These are phyloP conservation scores for Nematopogon swammerdamellus DNA, from an alignment of 2,888 invertebrate genomes.

Conservation along the genomic window DNA sequence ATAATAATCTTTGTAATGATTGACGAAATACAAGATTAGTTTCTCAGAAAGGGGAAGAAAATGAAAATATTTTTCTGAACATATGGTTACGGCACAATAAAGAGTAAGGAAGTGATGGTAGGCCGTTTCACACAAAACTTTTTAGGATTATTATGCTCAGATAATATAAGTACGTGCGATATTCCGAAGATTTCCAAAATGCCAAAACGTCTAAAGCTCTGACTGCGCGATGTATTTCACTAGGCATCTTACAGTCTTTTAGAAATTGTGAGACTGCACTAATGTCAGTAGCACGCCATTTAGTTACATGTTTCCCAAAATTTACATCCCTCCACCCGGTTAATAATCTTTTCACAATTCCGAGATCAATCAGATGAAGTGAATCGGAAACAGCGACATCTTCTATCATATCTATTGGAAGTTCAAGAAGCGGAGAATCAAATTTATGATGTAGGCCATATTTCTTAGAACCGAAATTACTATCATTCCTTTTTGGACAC, in stretches of 20 bases:
- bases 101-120: background rate
- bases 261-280: constrained; percentile 8
- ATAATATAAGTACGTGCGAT: background rate
- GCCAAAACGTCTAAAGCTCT: constrained; percentile 9
- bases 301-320: constrained; percentile 10
- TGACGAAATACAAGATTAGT: background rate
- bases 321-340: constrained; percentile 14
- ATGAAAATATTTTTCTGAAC: constrained; percentile 1
- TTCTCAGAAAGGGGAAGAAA: background rate
- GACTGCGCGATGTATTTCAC: constrained; percentile 12
- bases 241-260: constrained; percentile 4
- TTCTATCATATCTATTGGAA: constrained; percentile 15
- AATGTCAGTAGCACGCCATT: constrained; percentile 11
- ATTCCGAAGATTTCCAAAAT: constrained; percentile 4
- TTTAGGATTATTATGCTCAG: constrained; percentile 1
- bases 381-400: constrained; percentile 15
- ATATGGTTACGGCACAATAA: constrained; percentile 2
- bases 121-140: constrained; percentile 1
- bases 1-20: background rate
- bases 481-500: constrained; percentile 9
- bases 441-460: constrained; percentile 14
- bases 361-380: constrained; percentile 14
- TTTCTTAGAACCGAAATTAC: constrained; percentile 13
- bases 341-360: constrained; percentile 14
- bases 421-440: constrained; percentile 11